A percentile compares a stretch with the other conserved stretches of the same genome.
Conservation (phyloP, 2,888 invertebrate genomes). For the Syritta pipiens region DNA sequence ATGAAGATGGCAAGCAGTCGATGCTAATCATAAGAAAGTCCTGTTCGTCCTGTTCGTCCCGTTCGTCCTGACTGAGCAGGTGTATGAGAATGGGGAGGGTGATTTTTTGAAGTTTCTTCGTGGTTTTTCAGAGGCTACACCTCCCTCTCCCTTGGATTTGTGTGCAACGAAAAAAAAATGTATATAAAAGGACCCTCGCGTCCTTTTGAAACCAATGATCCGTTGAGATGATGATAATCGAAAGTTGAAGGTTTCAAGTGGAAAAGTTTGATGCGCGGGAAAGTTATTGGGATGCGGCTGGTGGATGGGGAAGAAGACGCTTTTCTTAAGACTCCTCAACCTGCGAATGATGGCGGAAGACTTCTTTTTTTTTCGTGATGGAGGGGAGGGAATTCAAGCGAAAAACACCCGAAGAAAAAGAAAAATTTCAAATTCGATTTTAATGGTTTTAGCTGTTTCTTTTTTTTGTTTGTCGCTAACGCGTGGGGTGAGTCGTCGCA, state of each 20-base stretch:
- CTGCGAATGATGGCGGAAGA: constrained; percentile 4
- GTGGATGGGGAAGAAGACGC: too few species aligned
- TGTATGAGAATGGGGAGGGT: neutral
- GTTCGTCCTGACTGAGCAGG: too few species aligned
- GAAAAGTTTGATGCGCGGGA: constrained; percentile 31
- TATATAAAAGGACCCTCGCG: neutral
- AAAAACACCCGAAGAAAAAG: neutral
- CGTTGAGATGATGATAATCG: constrained; percentile 42
- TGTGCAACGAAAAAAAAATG: constrained; percentile 22
- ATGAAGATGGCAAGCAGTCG: neutral
- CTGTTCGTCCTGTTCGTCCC: too few species aligned
- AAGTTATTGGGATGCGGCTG: neutral
- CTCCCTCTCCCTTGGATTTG: neutral
- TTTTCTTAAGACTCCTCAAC: neutral
- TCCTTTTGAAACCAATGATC: constrained; percentile 46
- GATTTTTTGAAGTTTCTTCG: constrained; percentile 6
- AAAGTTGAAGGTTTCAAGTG: constrained; percentile 39
- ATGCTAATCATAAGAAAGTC: constrained; percentile 8
- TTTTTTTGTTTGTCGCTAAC: too few species aligned
- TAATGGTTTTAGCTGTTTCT: constrained; percentile 25
- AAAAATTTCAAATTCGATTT: constrained; percentile 21
- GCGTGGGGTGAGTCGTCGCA: too few species aligned
- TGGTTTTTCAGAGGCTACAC: neutral
- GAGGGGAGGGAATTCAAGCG: neutral
- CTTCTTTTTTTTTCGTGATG: neutral